Conservation (phyloP, 1,140 invertebrate species). For the Hirudo medicinalis region DNA sequence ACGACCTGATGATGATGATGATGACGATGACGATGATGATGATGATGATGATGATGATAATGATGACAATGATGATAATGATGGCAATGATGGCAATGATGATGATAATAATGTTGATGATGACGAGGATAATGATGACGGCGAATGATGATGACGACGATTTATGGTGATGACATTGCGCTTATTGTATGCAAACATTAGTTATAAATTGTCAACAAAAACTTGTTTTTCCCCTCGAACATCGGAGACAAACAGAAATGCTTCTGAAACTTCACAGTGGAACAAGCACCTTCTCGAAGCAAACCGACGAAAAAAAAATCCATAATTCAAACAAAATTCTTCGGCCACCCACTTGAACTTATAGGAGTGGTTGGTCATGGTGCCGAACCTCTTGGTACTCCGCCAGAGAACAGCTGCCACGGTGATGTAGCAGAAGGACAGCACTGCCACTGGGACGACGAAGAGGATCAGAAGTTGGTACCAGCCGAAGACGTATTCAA, state of each 20-base stretch:
- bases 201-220: no score
- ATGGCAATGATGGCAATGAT: background rate
- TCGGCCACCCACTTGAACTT: no score
- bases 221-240: no score
- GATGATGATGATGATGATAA: slow-evolving; percentile 16
- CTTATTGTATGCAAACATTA: no score
- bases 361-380: slow-evolving; percentile 21
- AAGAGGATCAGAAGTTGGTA: slow-evolving; percentile 46
- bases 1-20: slow-evolving; percentile 12
- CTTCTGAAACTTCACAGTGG: no score
- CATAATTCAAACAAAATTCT: no score
- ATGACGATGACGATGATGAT: slow-evolving; percentile 13
- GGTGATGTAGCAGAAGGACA: slow-evolving; percentile 45
- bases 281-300: no score
- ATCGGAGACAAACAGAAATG: no score
- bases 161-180: no score
- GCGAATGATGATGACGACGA: no score
- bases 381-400: slow-evolving; percentile 41
- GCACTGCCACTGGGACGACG: slow-evolving; percentile 41
- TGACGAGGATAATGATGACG: no score
- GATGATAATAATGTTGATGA: background rate
- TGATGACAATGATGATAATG: background rate
- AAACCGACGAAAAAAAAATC: no score
- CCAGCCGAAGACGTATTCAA: slow-evolving; percentile 35
- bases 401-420: slow-evolving; percentile 48